Evolutionary conservation across 2,113 vertebrate genomes (phyloP).

Genomic region (Oreotragus oreotragus): DNA sequence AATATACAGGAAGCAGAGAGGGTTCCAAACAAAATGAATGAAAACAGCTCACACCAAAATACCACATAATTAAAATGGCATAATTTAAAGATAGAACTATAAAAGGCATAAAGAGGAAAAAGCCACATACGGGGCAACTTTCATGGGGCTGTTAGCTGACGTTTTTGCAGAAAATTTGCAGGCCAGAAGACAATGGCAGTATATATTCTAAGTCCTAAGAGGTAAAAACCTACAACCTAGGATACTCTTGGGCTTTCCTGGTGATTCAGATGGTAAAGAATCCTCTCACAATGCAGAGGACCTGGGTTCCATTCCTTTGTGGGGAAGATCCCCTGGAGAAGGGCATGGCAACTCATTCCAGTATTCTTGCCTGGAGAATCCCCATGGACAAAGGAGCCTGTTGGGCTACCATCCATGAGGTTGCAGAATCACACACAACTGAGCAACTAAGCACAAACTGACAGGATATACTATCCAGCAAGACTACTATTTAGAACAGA

Average conservation of each 20-base stretch:
- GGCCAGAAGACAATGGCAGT: neutral
- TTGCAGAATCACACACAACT: neutral
- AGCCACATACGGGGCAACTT: neutral
- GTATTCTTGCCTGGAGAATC: neutral
- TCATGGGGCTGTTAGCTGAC: neutral
- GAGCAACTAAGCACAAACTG: neutral
- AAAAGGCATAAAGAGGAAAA: neutral
- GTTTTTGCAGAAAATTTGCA: neutral
- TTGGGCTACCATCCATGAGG: neutral
- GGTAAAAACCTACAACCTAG: neutral
- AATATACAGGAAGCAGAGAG: neutral
- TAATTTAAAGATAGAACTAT: neutral
- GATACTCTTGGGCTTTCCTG: neutral
- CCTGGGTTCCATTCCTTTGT: neutral
- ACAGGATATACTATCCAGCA: neutral
- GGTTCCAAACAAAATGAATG: neutral
- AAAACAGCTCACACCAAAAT: neutral
- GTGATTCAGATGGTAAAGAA: neutral
- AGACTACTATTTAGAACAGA: neutral
- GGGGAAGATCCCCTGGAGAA: neutral
- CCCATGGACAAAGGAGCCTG: neutral
- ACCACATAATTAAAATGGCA: neutral
- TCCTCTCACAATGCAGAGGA: neutral
- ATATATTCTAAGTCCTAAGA: neutral
- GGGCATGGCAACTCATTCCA: neutral